phyloP scores from a whole-genome alignment of 2,113 vertebrate genomes.

The Okapia johnstoni region DNA sequence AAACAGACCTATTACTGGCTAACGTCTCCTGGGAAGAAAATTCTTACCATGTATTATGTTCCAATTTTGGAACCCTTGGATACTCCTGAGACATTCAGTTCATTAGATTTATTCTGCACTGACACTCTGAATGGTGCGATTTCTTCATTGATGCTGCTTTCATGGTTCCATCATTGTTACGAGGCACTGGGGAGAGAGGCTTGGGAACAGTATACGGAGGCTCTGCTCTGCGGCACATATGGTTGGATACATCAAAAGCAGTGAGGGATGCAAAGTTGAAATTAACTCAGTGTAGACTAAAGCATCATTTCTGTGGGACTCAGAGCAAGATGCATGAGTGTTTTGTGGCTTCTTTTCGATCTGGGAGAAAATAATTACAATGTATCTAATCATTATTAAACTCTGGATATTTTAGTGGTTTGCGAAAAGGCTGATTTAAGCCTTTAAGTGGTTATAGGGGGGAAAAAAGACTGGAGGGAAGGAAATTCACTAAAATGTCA shows the following conservation, averaged over 20 bases:
- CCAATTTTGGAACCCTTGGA: constrained; percentile 17
- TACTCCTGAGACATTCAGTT: constrained; percentile 37
- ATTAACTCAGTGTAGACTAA: constrained; percentile 27
- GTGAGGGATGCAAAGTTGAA: constrained; percentile 48
- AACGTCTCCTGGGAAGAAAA: neutral
- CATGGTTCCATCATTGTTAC: constrained; percentile 41
- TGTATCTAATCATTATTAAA: neutral
- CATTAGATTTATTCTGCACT: constrained; percentile 36
- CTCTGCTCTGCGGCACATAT: constrained; percentile 28
- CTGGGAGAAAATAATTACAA: neutral
- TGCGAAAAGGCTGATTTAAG: neutral
- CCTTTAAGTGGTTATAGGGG: neutral
- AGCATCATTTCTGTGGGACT: constrained; percentile 7
- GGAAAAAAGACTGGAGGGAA: neutral
- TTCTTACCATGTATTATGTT: constrained; percentile 3
- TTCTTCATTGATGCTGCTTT: constrained; percentile 4
- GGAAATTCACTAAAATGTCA: neutral
- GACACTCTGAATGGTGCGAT: neutral
- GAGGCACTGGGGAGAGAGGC: constrained; percentile 43
- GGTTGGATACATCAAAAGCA: constrained; percentile 58
- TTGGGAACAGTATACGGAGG: neutral
- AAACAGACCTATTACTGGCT: neutral
- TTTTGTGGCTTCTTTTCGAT: neutral
- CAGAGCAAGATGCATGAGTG: neutral
- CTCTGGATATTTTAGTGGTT: neutral